These are phyloP conservation scores for Wiebesia pumilae DNA, from an alignment of 1,140 invertebrate species.

Conservation along the genomic window DNA sequence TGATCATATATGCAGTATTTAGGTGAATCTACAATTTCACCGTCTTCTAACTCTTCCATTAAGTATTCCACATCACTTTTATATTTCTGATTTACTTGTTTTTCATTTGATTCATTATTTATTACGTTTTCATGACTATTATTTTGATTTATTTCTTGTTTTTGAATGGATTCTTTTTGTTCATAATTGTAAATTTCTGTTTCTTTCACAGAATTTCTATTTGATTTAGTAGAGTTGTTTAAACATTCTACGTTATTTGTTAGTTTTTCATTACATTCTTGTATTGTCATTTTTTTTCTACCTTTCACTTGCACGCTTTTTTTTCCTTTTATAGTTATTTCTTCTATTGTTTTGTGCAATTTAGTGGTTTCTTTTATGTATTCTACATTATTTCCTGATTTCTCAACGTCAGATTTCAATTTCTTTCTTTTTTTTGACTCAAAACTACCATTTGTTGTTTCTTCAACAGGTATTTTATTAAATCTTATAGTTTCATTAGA, in stretches of 20 bases:
- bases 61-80: neutral
- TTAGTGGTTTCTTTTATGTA: neutral
- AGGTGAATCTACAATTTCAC: slow-evolving; percentile 49
- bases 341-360: neutral
- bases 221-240: neutral
- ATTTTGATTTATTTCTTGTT: neutral
- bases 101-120: neutral
- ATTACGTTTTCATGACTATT: neutral
- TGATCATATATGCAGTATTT: neutral
- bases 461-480: slow-evolving; percentile 19
- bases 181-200: neutral
- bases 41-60: slow-evolving; percentile 32
- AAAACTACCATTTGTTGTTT: neutral
- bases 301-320: neutral
- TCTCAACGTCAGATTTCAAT: neutral
- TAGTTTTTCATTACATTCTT: neutral
- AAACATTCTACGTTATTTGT: neutral
- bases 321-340: neutral
- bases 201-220: neutral
- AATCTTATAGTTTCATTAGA: neutral
- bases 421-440: neutral
- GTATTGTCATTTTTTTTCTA: neutral
- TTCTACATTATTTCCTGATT: neutral
- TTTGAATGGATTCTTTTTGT: neutral
- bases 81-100: neutral